phyloP scores from a whole-genome alignment of 2,888 invertebrate species.

The Eupithecia dodoneata region DNA sequence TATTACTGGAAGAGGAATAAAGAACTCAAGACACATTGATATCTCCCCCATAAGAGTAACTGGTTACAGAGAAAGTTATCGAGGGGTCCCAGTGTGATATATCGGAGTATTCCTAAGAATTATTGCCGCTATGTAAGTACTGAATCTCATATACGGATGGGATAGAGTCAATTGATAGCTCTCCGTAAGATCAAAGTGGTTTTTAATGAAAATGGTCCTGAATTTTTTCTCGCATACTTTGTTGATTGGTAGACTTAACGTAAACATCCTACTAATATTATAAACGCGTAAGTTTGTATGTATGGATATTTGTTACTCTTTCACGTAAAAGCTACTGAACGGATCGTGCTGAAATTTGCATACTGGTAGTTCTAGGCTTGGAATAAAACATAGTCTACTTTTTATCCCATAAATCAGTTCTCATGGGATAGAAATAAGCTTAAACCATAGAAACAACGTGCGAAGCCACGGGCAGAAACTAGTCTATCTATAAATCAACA shows the following conservation, averaged over 20 bases:
- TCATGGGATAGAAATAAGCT: too few relatives aligned
- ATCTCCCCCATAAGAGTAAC: conserved; percentile 34
- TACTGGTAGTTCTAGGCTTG: too few relatives aligned
- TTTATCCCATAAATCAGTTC: too few relatives aligned
- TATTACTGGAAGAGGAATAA: conserved; percentile 31
- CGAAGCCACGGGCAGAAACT: too few relatives aligned
- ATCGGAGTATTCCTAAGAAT: conserved; percentile 71
- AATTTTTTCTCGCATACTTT: background rate
- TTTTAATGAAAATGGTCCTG: conserved; percentile 18
- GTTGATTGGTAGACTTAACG: background rate
- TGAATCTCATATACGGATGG: conserved; percentile 54
- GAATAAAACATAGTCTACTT: too few relatives aligned
- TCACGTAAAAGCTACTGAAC: too few relatives aligned
- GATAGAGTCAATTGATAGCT: conserved; percentile 40
- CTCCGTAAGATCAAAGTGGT: conserved; percentile 34
- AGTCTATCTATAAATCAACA: too few relatives aligned
- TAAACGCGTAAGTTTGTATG: too few relatives aligned
- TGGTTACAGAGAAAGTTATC: conserved; percentile 63
- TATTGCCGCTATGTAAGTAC: conserved; percentile 67
- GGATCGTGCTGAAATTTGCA: too few relatives aligned
- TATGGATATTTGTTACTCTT: too few relatives aligned
- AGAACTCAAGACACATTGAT: conserved; percentile 35
- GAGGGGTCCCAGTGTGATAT: conserved; percentile 73
- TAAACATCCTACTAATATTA: too few relatives aligned
- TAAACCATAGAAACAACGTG: too few relatives aligned